phyloP scores from a whole-genome alignment of 2,113 vertebrate species.

The Pristiophorus japonicus region DNA sequence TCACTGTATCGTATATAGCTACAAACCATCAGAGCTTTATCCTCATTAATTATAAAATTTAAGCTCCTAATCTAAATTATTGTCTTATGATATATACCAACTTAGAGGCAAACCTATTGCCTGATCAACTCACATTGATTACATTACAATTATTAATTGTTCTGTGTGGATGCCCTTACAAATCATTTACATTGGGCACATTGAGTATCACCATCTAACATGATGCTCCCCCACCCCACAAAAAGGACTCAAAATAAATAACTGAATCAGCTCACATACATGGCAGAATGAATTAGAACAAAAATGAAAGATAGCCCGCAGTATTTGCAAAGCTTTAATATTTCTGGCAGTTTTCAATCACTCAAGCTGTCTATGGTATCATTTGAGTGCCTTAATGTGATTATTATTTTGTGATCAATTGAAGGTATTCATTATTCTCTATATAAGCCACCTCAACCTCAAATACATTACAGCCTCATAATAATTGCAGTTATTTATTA shows the following conservation, averaged over 20 bases:
- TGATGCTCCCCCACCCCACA: background rate
- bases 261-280: background rate
- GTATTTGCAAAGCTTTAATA: background rate
- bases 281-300: background rate
- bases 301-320: background rate
- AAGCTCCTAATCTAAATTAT: background rate
- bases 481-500: background rate
- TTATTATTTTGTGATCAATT: conserved; percentile 15
- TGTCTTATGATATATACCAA: background rate
- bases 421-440: background rate
- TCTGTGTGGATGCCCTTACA: background rate
- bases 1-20: background rate
- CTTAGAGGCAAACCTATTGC: background rate
- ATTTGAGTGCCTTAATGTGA: background rate
- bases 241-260: background rate
- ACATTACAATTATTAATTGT: conserved; percentile 9
- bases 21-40: background rate
- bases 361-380: background rate
- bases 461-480: background rate
- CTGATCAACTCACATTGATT: conserved; percentile 2
- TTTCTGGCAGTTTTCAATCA: background rate
- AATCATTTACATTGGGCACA: too few relatives aligned
- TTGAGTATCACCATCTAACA: background rate
- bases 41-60: background rate
- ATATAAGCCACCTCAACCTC: background rate